These are phyloP conservation scores for Nomada fucata DNA, from an alignment of 2,888 invertebrate species.

Conservation along the genomic window DNA sequence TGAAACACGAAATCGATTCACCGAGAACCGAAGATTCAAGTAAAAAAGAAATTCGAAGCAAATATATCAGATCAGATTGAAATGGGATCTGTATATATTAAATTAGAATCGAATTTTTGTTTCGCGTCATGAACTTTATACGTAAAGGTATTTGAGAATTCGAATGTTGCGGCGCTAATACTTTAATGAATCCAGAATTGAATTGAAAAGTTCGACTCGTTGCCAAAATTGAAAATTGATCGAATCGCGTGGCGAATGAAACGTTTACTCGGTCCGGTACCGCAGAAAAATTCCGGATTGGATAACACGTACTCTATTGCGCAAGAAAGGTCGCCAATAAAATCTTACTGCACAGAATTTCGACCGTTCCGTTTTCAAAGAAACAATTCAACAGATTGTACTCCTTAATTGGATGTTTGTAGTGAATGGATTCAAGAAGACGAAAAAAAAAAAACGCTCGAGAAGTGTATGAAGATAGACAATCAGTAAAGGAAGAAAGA, in stretches of 20 bases:
- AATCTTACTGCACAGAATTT: conserved; percentile 10
- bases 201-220: not conserved
- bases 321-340: not conserved
- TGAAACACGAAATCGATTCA: not conserved
- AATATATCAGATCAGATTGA: not conserved
- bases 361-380: not conserved
- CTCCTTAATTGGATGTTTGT: not conserved
- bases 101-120: not conserved
- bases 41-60: too few species aligned
- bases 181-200: too few species aligned
- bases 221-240: too few species aligned
- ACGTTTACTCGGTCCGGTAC: not conserved
- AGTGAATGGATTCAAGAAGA: not conserved
- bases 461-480: too few species aligned
- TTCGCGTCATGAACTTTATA: too few species aligned
- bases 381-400: conserved; percentile 6
- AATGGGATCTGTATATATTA: not conserved
- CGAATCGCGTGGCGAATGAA: not conserved
- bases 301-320: not conserved
- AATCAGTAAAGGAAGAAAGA: too few species aligned
- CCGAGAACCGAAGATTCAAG: too few species aligned
- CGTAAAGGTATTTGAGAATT: too few species aligned
- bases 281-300: not conserved
- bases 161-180: too few species aligned
- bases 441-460: not conserved